A percentile compares a stretch with the other conserved stretches of the same genome.
These are phyloP conservation scores for Botia almorhae DNA, from an alignment of 2,797 vertebrate genomes.

Conservation along the genomic window DNA sequence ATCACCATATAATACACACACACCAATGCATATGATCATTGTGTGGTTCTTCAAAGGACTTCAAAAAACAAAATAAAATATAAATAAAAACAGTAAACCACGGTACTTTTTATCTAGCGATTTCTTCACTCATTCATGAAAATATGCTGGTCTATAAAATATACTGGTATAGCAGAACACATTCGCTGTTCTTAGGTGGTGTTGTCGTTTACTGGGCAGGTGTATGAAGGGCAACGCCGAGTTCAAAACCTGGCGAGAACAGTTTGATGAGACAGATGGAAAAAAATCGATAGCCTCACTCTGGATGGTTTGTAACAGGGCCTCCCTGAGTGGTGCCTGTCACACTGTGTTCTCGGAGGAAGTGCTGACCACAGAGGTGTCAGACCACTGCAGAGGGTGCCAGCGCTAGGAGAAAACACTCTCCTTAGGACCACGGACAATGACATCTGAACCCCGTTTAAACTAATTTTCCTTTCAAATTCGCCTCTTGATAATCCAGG, in stretches of 20 bases:
- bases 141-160: not conserved
- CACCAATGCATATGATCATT: not conserved
- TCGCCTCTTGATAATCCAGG: not conserved
- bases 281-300: slow-evolving; percentile 77
- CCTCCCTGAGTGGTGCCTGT: slow-evolving; percentile 74
- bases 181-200: not conserved
- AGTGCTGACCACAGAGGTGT: slow-evolving; percentile 76
- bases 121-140: not conserved
- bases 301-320: slow-evolving; percentile 74
- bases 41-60: not conserved
- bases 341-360: slow-evolving; percentile 69
- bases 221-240: slow-evolving; percentile 28
- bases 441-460: slow-evolving; percentile 36
- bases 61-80: not conserved
- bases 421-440: slow-evolving; percentile 70
- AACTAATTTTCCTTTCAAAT: slow-evolving; percentile 17
- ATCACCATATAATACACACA: too few relatives aligned
- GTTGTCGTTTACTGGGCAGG: slow-evolving; percentile 12
- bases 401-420: slow-evolving; percentile 39
- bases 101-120: not conserved
- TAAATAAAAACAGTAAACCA: not conserved
- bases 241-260: slow-evolving; percentile 22
- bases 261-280: slow-evolving; percentile 70
- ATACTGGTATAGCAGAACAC: not conserved
- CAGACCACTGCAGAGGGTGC: slow-evolving; percentile 61